Evolutionary conservation across 2,113 vertebrate species (phyloP), one percentile per base, ranked within the genome.

Genomic region (Eclectus roratus): DNA sequence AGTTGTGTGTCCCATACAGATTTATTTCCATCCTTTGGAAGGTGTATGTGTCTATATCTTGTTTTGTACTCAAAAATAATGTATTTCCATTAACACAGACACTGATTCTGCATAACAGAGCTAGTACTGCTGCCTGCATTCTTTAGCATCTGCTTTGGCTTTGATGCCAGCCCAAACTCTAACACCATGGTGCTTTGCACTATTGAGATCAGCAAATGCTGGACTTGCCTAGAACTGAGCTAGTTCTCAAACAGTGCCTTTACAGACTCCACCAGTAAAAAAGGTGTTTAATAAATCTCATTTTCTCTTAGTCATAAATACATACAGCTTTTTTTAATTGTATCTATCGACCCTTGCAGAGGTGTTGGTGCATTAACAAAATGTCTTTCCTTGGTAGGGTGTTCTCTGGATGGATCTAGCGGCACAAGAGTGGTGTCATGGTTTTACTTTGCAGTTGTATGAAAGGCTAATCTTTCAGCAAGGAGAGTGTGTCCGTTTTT

Each of bases 191-290:
- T 77, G 61, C 35, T 89, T 86, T 86, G 92, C 84, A 49, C 74
- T 44, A 63, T 74, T 80, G 88, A 77, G 69, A 66, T 94, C 83
- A 71, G 93, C 77, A 91, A 89, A 78, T 72, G 71, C 53, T 94
- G 88, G 96, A 21, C 96, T 89, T 43, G 21, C 63, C 78, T 39
- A 33, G 69, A 64, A 11, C 72, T 23, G 46, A 88, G 95, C 78
- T 94, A 14, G 63, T 50, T 91, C 68, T 82, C 77, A 43, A 52
- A 53, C 2, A 28, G 84, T 60, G 56, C 27, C 43, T 23, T 16
- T 47, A 46, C 55, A 47, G 89, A 65, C 68, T 64, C 19, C 80
- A 69, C 73, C 87, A 60, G 13, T 71, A 80, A 80, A 71, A 82
- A 80, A 71, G 33, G 46, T 50, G 27, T 29, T 85, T 47, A 44